phyloP scores from a whole-genome alignment of 2,888 invertebrate species.

The Brachylomia viminalis region DNA sequence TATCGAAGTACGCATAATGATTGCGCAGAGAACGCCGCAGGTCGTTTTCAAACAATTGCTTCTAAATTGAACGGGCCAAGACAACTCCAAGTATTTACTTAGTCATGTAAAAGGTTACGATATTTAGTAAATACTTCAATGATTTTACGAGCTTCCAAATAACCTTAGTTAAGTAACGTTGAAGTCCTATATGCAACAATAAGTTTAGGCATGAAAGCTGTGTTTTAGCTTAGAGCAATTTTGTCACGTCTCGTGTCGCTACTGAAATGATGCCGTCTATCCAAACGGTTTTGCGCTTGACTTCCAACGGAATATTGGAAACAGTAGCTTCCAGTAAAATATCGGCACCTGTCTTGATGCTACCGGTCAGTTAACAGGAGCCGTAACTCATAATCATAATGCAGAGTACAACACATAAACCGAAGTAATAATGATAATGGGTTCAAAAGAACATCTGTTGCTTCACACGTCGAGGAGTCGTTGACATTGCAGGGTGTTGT shows the following conservation, averaged over 20 bases:
- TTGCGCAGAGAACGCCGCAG: slow-evolving; percentile 68
- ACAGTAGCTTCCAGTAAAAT: slow-evolving; percentile 24
- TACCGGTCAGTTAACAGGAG: slow-evolving; percentile 44
- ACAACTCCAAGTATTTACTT: slow-evolving; percentile 11
- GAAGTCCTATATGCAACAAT: slow-evolving; percentile 26
- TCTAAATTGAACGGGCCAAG: slow-evolving; percentile 44
- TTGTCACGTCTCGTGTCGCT: background rate
- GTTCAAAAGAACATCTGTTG: slow-evolving; percentile 79
- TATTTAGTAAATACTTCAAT: background rate
- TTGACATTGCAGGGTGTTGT: slow-evolving; percentile 70
- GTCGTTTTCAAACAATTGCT: slow-evolving; percentile 66
- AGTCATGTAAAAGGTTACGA: background rate
- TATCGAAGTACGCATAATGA: slow-evolving; percentile 80
- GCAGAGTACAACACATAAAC: slow-evolving; percentile 60
- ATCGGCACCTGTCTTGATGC: slow-evolving; percentile 39
- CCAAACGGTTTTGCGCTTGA: slow-evolving; percentile 18
- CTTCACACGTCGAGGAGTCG: slow-evolving; percentile 76
- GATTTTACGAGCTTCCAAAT: background rate
- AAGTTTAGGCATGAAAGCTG: slow-evolving; percentile 23
- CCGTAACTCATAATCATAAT: slow-evolving; percentile 50
- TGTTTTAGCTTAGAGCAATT: slow-evolving; percentile 6
- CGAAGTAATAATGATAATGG: slow-evolving; percentile 81
- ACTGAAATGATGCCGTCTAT: slow-evolving; percentile 3
- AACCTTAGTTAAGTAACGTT: slow-evolving; percentile 1
- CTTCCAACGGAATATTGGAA: slow-evolving; percentile 1